Base-by-base conservation (phyloP, 2,113 vertebrate genomes). In the Vireo altiloquus region DNA sequence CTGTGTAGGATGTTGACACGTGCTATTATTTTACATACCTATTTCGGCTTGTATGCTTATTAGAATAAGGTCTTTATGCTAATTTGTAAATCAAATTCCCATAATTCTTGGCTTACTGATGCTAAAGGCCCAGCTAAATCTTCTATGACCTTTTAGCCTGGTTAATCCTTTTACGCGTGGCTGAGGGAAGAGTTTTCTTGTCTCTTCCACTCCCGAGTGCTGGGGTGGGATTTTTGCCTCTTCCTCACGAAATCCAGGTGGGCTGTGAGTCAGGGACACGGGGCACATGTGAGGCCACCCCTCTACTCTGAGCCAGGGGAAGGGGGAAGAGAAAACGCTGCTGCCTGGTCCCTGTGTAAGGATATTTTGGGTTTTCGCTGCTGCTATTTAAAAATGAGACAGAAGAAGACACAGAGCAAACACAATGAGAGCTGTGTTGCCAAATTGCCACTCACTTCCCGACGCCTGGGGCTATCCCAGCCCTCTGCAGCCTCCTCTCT, bases 41-140 rank as follows among this genome's bases (percentile, higher is more conserved):
- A 93, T 94, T 97, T 44, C 92, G 47, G 92, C 68, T 59, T 18
- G n/a, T 54, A 15, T 83, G 91, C 95, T 95, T 78, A 94, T 95
- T 93, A 90, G 76, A 95, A 94, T 96, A 95, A 97, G 92, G 96
- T 92, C 95, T 95, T 97, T 94, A 97, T 96, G 96, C 96, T 97
- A 97, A 97, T 97, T 97, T 95, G 92, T 83, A 92, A 96, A 96
- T 92, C 95, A 97, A 97, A 92, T 93, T 96, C 96, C 95, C 94
- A 95, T 97, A 93, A 95, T 96, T 97, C 96, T 94, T 96, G 96
- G 86, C 94, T 97, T 96, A 96, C 90, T 70, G 94, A 94, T 95
- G 90, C 80, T 95, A 95, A 97, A 95, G 95, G 94, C 90, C 94
- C 71, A 35, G 85, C 85, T 96, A 96, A 97, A 97, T 92, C 96